Conservation (phyloP, 2,888 invertebrate genomes). For the Tipula helvola region DNA sequence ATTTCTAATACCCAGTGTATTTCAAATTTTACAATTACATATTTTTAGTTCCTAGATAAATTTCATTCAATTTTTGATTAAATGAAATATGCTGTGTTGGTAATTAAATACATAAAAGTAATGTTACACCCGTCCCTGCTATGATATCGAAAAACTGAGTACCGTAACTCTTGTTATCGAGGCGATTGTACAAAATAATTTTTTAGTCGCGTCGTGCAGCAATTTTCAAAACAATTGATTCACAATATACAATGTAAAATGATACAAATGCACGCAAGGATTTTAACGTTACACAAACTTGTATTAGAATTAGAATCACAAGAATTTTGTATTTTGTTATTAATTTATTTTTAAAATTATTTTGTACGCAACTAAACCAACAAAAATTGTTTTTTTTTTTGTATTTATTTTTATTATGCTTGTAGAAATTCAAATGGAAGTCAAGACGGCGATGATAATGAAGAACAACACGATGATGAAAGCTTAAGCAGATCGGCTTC, state of each 20-base stretch:
- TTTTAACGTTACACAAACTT: neutral
- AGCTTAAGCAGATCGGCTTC: conserved; percentile 85
- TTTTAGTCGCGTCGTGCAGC: no score
- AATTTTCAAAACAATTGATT: neutral
- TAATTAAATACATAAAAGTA: no score
- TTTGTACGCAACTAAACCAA: neutral
- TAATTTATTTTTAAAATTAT: neutral
- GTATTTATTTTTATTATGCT: conserved; percentile 4
- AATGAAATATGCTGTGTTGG: no score
- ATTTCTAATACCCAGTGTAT: no score
- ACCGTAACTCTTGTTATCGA: no score
- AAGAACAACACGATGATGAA: conserved; percentile 41
- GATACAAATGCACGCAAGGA: neutral
- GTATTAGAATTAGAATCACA: neutral
- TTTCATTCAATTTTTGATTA: no score
- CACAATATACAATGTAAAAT: neutral
- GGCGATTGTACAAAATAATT: no score
- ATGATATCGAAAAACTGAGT: no score
- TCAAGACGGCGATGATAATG: conserved; percentile 52
- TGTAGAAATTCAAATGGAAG: conserved; percentile 59
- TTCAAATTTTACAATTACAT: no score
- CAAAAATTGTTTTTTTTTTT: neutral
- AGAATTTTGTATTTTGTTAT: neutral
- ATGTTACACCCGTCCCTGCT: no score
- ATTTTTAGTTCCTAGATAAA: no score